Base-by-base conservation (phyloP, 2,113 vertebrate species). In the Festucalex cinctus region DNA sequence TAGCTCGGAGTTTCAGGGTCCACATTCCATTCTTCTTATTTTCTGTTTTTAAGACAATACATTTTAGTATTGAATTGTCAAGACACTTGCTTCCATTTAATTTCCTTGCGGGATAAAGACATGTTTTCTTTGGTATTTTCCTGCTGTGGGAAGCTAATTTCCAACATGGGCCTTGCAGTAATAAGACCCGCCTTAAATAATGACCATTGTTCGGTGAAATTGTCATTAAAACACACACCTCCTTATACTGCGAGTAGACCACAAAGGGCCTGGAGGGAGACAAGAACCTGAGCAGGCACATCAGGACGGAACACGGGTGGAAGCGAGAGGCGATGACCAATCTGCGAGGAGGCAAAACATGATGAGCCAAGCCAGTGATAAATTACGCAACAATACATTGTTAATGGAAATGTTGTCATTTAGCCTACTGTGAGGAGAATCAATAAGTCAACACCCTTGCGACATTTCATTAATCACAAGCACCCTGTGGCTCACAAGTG, bases 221-320 rank as follows among this genome's bases (percentile, higher is more conserved):
- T 5, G 37, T 41, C 17, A 6, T 20, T 14, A 39, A 61, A 60
- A 37, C 57, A 10, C 57, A 4, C 92, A 98, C 97, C 95, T 99
- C 97, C 93, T 95, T 96, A 54, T 95, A 96, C 48, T 98, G 97
- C 77, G 94, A 97, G 88, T 96, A 98, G 49, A 95, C 93, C 37
- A 98, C 95, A 46, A 99, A 98, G 2, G 97, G 97, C 79, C 97
- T 93, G 41, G 96, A 98, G 44, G 97, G 95, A 65, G 97, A 91
- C 74, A 99, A 91, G 61, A 99, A 97, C 59, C 92, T 92, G 79
- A 98, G 39, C 63, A 99, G 85, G 36, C 91, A 78, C 68, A 98
- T 88, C 20, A 98, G 75, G 63, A 97, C 84, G 0, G 95, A 90
- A 66, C 91, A 91, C 8, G 97, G 95, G 68, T 97, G 94, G 69